Percentiles rank a stretch among this genome's conserved stretches.
Conservation (phyloP, 1,140 invertebrate genomes). For the Hyphantria cunea region DNA sequence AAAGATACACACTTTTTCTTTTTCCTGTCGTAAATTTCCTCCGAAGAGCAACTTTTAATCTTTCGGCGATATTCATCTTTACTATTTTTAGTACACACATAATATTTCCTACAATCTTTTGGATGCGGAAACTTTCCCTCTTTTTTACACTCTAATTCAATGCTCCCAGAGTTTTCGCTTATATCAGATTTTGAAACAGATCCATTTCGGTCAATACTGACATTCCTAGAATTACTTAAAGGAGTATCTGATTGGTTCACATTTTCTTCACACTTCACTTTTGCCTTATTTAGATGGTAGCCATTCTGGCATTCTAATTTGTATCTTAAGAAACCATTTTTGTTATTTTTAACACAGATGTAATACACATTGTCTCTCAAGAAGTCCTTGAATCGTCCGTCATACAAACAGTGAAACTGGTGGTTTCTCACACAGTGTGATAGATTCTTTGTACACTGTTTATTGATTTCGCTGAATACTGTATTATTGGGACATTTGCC, state of each 20-base stretch:
- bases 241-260: conserved; percentile 31
- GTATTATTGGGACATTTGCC: conserved; percentile 60
- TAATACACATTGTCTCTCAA: conserved; percentile 60
- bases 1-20: conserved; percentile 62
- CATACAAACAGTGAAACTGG: conserved; percentile 56
- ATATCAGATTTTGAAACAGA: conserved; percentile 24
- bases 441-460: conserved; percentile 69
- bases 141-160: conserved; percentile 52
- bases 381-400: conserved; percentile 60
- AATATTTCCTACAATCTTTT: conserved; percentile 62
- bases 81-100: conserved; percentile 51
- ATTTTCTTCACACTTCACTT: conserved; percentile 43
- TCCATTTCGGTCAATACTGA: conserved; percentile 37
- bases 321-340: conserved; percentile 49
- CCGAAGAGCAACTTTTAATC: conserved; percentile 57
- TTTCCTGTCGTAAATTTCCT: conserved; percentile 61
- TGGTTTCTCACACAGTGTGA: conserved; percentile 68
- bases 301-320: conserved; percentile 64
- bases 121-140: conserved; percentile 63
- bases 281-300: conserved; percentile 54
- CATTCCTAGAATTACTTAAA: conserved; percentile 34
- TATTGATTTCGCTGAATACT: conserved; percentile 67
- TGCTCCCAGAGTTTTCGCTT: conserved; percentile 25
- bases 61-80: conserved; percentile 51
- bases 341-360: conserved; percentile 58